Conservation (phyloP, 1,140 invertebrate species). For the Chironomus tepperi region DNA sequence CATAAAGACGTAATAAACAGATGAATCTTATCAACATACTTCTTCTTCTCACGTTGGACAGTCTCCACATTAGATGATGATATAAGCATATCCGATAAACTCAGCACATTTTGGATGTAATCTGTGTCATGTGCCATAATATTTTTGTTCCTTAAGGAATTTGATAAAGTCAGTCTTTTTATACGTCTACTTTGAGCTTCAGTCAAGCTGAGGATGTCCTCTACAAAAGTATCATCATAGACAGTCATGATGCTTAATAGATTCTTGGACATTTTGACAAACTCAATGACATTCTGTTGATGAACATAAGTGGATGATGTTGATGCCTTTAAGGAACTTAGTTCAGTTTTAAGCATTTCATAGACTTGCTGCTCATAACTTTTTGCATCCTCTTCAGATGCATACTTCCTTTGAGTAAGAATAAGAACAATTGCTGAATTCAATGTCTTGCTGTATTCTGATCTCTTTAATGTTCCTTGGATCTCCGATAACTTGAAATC, state of each 20-base stretch:
- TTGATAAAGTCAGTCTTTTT: neutral
- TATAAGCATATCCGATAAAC: neutral
- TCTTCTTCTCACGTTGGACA: neutral
- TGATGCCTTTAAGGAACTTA: neutral
- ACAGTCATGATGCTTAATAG: neutral
- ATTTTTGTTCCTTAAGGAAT: neutral
- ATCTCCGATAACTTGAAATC: neutral
- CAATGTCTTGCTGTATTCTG: neutral
- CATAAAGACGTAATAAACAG: neutral
- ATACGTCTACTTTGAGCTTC: neutral
- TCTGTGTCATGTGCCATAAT: neutral
- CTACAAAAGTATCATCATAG: neutral
- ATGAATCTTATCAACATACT: neutral
- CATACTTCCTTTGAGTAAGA: neutral
- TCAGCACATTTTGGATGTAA: neutral
- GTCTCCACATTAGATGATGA: neutral
- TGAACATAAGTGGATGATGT: neutral
- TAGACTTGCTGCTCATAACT: neutral
- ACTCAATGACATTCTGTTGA: constrained; percentile 5
- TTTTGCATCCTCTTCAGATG: neutral
- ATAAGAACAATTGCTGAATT: neutral
- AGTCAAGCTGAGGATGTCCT: neutral
- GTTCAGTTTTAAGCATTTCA: neutral
- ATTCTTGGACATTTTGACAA: neutral
- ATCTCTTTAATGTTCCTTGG: neutral